Conservation (phyloP, 2,888 invertebrate species). For the Arge pagana region DNA sequence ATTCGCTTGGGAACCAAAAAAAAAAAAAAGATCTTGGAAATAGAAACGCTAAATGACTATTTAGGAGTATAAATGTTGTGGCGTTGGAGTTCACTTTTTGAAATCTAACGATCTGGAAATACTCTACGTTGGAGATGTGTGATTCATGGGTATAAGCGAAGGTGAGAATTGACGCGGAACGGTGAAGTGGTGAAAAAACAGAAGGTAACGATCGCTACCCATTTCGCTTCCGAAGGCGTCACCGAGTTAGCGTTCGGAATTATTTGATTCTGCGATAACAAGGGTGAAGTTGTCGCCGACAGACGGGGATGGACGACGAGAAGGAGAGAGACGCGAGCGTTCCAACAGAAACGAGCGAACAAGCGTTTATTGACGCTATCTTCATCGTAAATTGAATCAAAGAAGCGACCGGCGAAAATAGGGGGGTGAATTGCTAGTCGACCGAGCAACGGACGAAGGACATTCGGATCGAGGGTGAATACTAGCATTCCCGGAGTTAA, state of each 20-base stretch:
- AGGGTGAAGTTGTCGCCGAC: conserved; percentile 29
- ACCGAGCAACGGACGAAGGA: conserved; percentile 15
- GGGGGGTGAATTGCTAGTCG: conserved; percentile 20
- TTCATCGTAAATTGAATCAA: conserved; percentile 55
- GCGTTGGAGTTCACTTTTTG: too few relatives aligned
- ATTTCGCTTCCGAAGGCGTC: conserved; percentile 36
- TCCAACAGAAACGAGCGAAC: conserved; percentile 25
- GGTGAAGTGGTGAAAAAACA: too few relatives aligned
- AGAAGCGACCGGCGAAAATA: conserved; percentile 33
- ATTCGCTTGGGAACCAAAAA: too few relatives aligned
- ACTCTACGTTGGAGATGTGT: too few relatives aligned
- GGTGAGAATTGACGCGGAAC: too few relatives aligned
- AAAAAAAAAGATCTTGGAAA: too few relatives aligned
- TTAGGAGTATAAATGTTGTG: too few relatives aligned
- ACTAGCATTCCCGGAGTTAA: conserved; percentile 43
- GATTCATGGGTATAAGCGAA: too few relatives aligned
- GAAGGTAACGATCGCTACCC: conserved; percentile 36
- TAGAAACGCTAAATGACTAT: too few relatives aligned
- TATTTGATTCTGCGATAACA: conserved; percentile 49
- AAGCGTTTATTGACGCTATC: conserved; percentile 41
- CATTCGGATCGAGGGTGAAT: conserved; percentile 32
- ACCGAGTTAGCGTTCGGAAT: conserved; percentile 32
- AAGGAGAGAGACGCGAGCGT: conserved; percentile 23
- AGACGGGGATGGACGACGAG: conserved; percentile 19
- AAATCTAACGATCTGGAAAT: too few relatives aligned